Evolutionary conservation across 2,888 invertebrate genomes (phyloP), one percentile per base, ranked within the genome.

Genomic region (Pollenia labialis): DNA sequence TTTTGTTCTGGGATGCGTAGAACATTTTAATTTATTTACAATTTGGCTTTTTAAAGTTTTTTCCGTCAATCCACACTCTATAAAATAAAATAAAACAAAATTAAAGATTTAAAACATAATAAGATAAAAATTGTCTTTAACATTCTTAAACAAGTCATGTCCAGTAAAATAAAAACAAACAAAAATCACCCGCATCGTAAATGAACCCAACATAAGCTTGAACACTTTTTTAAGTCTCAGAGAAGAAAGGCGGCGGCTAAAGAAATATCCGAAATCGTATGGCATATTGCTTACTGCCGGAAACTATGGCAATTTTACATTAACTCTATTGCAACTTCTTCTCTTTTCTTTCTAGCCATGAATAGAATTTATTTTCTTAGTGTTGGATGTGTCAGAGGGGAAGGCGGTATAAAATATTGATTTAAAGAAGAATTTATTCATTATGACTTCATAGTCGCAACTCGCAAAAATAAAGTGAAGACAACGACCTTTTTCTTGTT

Each of bases 21-120:
- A 81, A 85, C 81, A 85, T 85, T 85, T 85, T 72, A 85, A 85
- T 81, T 85, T 85, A 42, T 58, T 58, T 52, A 58, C 71, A 68
- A 75, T 50, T 75, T 68, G 54, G 1, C 23, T 66, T n/a, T 32
- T 74, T 40, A 48, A 10, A 40, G 23, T 40, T 64, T 71, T 42
- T 71, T 52, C 18, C 54, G 64, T 64, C 52, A 23, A 0, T 23
- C 23, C 23, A 23, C 23, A 23, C 23, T 23, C 23, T 10, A n/a
- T 74, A 66, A 16, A 52, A 68, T 14, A 62, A 72, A 64, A 48
- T 64, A 14, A 52, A 64, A 62, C 14, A 23, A 64, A 72, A 81
- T 40, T 32, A 81, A 62, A 72, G 54, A 62, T 71, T 79, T 44
- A 71, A 62, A 44, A 50, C 71, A 52, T 44, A 62, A 75, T 68